Base-by-base conservation (phyloP, 2,888 invertebrate species). In the Polydrusus cervinus region DNA sequence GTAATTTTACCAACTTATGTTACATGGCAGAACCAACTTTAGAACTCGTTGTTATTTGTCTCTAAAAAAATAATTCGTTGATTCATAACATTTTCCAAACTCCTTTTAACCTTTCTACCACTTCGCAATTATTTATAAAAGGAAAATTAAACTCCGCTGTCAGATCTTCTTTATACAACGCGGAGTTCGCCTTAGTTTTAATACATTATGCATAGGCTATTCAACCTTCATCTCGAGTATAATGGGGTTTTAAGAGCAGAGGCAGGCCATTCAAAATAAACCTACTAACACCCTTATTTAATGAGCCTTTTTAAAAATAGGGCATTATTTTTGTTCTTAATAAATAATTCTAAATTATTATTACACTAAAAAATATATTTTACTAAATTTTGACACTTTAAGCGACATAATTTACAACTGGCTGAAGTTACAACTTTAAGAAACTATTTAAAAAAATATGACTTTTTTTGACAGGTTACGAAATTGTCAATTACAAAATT, bases 111-210 rank as follows among this genome's bases (percentile, higher is more conserved):
- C 51, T 64, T 55, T 71, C 43, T 40, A 62, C 53, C 51, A 40
- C 51, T 40, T 14, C 38, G 71, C 53, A 53, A 71, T 71, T 55
- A 71, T 64, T 71, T 71, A 71, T 53, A 71, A 64, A 71, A 71
- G 64, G 62, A 64, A 64, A 71, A 71, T 71, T 71, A 71, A 71
- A 62, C 53, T 53, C 16, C 43, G 38, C 64, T 38, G 64, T 61
- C 62, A 62, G 71, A 64, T 49, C 51, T 71, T 53, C 55, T 71
- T 64, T 71, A 51, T 60, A 60, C 64, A 38, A 64, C 51, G 40
- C 62, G 25, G 38, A 64, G 53, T 53, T 62, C 45, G 55, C 71
- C 38, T 64, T 71, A 64, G 71, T 53, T 53, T 51, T 62, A 47
- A 70, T 70, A 61, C 53, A 64, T 34, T 53, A 71, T 71, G 62